Evolutionary conservation across 2,797 vertebrate species (phyloP).

Genomic region (Labroides dimidiatus): DNA sequence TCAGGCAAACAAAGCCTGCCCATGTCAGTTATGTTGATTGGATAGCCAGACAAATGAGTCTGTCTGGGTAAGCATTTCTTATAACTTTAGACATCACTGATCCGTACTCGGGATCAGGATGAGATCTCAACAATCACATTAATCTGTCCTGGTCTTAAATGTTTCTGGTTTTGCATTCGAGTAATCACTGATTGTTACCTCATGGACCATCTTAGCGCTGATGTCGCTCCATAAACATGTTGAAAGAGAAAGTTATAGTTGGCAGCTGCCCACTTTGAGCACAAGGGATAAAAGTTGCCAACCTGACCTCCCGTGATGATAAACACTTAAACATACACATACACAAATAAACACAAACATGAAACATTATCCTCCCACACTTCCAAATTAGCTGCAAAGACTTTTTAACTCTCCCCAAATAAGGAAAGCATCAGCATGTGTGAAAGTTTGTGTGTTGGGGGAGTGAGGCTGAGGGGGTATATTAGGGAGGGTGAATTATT

Average conservation of each 20-base stretch:
- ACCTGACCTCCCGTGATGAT: conserved; percentile 8
- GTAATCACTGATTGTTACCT: conserved; percentile 10
- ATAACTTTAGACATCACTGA: conserved; percentile 9
- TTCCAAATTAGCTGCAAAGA: conserved; percentile 66
- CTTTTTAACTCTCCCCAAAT: conserved; percentile 63
- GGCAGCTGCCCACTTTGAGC: conserved; percentile 36
- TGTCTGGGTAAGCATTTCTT: conserved; percentile 17
- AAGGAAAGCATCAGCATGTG: conserved; percentile 58
- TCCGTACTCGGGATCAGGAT: background rate
- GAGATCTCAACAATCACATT: background rate
- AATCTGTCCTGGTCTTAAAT: background rate
- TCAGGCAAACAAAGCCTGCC: conserved; percentile 35
- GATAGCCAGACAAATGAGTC: conserved; percentile 48
- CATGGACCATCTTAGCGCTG: conserved; percentile 17
- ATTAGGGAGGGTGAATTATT: conserved; percentile 45
- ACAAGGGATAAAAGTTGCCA: conserved; percentile 28
- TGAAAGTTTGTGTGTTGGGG: conserved; percentile 27
- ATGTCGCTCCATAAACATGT: conserved; percentile 44
- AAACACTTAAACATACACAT: conserved; percentile 24
- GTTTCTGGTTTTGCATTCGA: background rate
- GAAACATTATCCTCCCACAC: conserved; percentile 57
- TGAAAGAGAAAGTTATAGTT: conserved; percentile 41
- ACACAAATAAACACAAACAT: conserved; percentile 59
- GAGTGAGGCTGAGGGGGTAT: background rate
- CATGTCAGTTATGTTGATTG: conserved; percentile 58